phyloP scores from a whole-genome alignment of 2,797 vertebrate species.

The Heliangelus exortis region DNA sequence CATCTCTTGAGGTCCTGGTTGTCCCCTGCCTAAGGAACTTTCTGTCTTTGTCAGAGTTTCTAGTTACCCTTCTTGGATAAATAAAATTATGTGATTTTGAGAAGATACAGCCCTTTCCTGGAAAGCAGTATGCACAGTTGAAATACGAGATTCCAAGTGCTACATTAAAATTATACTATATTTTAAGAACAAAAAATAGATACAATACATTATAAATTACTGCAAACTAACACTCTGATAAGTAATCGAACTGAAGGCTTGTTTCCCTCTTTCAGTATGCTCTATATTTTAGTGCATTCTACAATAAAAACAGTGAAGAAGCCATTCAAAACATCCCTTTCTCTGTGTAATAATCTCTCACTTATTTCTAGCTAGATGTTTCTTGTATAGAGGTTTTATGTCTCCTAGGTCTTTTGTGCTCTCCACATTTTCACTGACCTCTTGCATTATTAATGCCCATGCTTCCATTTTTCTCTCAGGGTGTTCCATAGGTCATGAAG shows the following conservation, averaged over 20 bases:
- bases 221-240: not conserved
- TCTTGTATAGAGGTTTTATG: not conserved
- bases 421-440: not conserved
- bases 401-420: not conserved
- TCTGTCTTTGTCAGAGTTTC: conserved; percentile 86
- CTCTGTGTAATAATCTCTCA: not conserved
- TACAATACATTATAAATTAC: not conserved
- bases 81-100: conserved; percentile 50
- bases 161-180: not conserved
- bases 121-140: not conserved
- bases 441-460: not conserved
- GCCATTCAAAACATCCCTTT: not conserved
- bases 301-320: not conserved
- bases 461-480: not conserved
- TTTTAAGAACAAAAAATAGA: not conserved
- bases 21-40: conserved; percentile 84
- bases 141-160: not conserved
- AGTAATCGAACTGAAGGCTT: not conserved
- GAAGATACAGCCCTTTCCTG: not conserved
- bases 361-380: not conserved
- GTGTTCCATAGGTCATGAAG: not conserved
- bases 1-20: conserved; percentile 86
- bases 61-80: conserved; percentile 80
- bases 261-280: not conserved
- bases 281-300: not conserved